phyloP scores from a whole-genome alignment of 35 echinoderm and acorn worm genomes.

The Anneissia japonica region DNA sequence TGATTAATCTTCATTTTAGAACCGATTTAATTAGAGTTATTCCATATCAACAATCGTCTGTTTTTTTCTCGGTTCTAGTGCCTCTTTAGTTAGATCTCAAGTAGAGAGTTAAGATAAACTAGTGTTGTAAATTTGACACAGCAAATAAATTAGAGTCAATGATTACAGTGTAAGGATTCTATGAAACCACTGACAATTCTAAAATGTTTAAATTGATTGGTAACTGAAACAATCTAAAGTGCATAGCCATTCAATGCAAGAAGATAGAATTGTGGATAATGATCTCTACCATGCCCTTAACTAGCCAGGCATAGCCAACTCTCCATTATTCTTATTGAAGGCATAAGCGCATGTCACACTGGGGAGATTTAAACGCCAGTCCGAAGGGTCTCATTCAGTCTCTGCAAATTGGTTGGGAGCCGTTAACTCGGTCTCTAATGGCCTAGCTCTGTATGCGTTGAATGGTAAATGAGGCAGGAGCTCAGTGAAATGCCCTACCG shows the following conservation, averaged over 20 bases:
- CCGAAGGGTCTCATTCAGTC: neutral
- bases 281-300: neutral
- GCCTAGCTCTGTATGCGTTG: conserved; percentile 1
- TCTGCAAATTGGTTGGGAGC: neutral
- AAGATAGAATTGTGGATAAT: neutral
- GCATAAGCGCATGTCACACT: neutral
- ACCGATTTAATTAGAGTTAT: neutral
- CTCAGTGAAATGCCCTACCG: neutral
- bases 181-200: neutral
- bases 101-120: neutral
- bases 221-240: conserved; percentile 2
- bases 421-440: neutral
- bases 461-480: neutral
- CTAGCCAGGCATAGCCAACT: neutral
- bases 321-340: conserved; percentile 1
- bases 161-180: neutral
- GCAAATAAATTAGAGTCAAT: neutral
- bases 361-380: neutral
- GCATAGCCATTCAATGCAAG: neutral
- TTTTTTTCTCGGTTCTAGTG: neutral
- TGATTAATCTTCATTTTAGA: neutral
- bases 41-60: too few relatives aligned
- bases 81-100: neutral
- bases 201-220: neutral
- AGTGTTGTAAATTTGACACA: neutral